phyloP scores from a whole-genome alignment of 2,113 vertebrate genomes.

The Pao palembangensis region DNA sequence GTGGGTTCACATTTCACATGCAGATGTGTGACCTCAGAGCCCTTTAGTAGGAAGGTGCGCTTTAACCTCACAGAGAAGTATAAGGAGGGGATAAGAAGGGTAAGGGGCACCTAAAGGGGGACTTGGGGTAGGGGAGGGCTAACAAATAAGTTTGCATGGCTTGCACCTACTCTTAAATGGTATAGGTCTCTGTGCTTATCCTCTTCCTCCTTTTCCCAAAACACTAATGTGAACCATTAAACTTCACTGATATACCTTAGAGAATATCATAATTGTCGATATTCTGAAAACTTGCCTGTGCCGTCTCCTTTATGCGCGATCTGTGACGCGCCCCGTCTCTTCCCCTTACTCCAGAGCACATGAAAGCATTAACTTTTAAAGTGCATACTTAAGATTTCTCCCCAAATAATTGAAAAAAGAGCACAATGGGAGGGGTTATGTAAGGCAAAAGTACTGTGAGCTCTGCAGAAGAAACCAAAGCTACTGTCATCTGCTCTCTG shows the following conservation, averaged over 20 bases:
- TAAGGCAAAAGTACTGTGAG: conserved; percentile 71
- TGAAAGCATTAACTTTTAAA: conserved; percentile 72
- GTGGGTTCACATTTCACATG: conserved; percentile 95
- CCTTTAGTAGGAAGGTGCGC: conserved; percentile 81
- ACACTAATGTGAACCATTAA: conserved; percentile 42
- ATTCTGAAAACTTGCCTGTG: conserved; percentile 72
- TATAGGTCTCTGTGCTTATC: conserved; percentile 19
- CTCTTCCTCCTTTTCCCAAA: conserved; percentile 33
- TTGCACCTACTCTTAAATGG: conserved; percentile 41
- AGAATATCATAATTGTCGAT: conserved; percentile 60
- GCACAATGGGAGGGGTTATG: conserved; percentile 69
- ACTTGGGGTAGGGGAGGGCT: conserved; percentile 50
- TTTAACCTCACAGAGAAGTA: conserved; percentile 79
- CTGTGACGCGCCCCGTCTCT: conserved; percentile 77
- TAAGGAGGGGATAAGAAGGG: conserved; percentile 62
- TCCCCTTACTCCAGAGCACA: conserved; percentile 64
- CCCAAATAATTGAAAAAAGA: conserved; percentile 69
- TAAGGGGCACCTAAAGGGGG: conserved; percentile 72
- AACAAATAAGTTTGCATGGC: conserved; percentile 55
- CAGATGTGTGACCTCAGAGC: conserved; percentile 91
- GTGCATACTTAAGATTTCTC: conserved; percentile 69
- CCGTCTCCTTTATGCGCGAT: conserved; percentile 82
- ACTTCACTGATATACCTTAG: conserved; percentile 51
- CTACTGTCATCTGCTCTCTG: conserved; percentile 70
- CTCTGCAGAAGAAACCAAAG: conserved; percentile 60